Percentiles rank a stretch among this genome's conserved stretches.
phyloP scores from a whole-genome alignment of 2,113 vertebrate genomes.

The Larimichthys crocea region DNA sequence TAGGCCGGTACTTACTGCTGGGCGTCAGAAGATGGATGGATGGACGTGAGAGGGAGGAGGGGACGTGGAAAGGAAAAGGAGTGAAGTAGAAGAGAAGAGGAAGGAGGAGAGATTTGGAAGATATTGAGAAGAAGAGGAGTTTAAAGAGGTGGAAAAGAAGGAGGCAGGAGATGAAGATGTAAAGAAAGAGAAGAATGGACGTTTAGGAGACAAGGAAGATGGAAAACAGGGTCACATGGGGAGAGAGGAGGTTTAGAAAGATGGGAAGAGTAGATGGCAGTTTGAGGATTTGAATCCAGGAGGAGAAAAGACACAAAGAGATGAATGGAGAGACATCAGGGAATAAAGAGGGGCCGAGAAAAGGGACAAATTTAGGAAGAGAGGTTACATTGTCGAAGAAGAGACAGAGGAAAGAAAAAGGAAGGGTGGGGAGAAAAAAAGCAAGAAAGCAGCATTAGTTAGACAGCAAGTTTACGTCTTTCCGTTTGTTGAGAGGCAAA shows the following conservation, averaged over 20 bases:
- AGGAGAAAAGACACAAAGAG: neutral
- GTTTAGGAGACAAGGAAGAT: neutral
- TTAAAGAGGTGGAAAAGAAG: neutral
- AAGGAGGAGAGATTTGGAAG: neutral
- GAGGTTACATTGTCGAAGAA: constrained; percentile 17
- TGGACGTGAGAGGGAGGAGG: neutral
- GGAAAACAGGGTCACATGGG: neutral
- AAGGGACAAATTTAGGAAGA: constrained; percentile 12
- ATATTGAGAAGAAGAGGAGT: neutral
- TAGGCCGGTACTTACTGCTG: constrained; percentile 93
- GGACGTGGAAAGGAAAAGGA: neutral
- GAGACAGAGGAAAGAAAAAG: neutral
- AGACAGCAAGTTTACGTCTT: constrained; percentile 27
- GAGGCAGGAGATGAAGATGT: neutral
- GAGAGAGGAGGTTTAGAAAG: neutral
- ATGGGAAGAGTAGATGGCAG: neutral
- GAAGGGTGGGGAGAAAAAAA: constrained; percentile 27
- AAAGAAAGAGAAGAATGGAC: neutral
- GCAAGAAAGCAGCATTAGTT: constrained; percentile 73
- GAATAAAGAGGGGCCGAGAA: neutral
- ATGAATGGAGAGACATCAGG: neutral
- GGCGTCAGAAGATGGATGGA: constrained; percentile 44
- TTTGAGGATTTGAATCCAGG: neutral
- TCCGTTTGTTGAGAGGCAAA: constrained; percentile 38
- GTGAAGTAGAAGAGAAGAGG: neutral